Conservation (phyloP, 2,113 vertebrate genomes). For the Aegithalos caudatus region DNA sequence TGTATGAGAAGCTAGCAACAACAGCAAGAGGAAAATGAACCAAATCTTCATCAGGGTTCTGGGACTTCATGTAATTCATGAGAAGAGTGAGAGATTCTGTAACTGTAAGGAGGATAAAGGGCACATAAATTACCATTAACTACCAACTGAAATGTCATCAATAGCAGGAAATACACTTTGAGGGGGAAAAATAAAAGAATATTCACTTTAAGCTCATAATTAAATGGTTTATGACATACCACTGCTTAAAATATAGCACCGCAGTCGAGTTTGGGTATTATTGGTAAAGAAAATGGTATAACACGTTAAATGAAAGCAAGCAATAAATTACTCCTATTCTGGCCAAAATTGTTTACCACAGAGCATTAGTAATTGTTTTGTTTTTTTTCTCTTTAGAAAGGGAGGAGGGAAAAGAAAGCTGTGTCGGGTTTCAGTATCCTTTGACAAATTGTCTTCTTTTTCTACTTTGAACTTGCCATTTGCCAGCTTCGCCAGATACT, state of each 20-base stretch:
- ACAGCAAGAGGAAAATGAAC: not conserved
- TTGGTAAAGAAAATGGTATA: not conserved
- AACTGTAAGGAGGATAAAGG: not conserved
- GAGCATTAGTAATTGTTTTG: not conserved
- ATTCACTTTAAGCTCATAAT: not conserved
- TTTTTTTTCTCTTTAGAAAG: not conserved
- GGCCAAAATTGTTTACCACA: not conserved
- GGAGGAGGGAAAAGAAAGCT: not conserved
- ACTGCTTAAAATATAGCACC: not conserved
- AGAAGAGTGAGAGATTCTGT: not conserved
- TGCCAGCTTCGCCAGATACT: not conserved
- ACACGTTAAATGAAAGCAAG: not conserved
- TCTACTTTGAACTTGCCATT: not conserved
- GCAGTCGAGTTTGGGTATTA: not conserved
- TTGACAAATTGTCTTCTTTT: not conserved
- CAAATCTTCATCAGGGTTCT: not conserved
- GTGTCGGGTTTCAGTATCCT: not conserved
- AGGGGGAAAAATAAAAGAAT: not conserved
- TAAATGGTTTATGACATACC: not conserved
- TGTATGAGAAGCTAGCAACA: not conserved
- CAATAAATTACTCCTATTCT: not conserved
- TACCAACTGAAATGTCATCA: not conserved
- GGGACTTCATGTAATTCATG: not conserved
- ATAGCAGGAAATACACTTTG: not conserved
- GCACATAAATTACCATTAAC: not conserved